phyloP scores from a whole-genome alignment of 2,113 vertebrate species.

The Xenus cinereus region DNA sequence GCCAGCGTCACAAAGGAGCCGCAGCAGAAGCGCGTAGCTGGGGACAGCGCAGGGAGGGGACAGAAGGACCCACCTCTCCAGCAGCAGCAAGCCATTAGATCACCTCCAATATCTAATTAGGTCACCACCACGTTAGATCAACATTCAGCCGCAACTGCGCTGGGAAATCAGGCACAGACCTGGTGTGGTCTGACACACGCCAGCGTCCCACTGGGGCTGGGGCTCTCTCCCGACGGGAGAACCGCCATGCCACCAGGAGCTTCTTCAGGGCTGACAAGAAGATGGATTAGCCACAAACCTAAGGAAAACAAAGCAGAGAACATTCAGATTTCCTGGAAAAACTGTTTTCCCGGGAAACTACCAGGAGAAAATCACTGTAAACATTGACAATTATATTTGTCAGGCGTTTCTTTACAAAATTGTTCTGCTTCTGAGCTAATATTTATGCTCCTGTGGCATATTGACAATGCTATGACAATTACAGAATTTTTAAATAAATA shows the following conservation, averaged over 20 bases:
- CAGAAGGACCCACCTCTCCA: rapidly evolving
- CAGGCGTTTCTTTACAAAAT: not conserved
- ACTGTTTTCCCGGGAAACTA: not conserved
- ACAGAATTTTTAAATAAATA: not conserved
- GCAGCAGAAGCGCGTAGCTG: not conserved
- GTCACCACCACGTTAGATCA: not conserved
- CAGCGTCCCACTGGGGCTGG: not conserved
- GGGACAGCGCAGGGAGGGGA: not conserved
- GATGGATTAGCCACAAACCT: too few species aligned
- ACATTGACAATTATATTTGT: not conserved
- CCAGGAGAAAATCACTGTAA: not conserved
- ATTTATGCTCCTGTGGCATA: not conserved
- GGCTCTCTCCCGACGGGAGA: not conserved
- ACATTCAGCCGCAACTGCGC: rapidly evolving
- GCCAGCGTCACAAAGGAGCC: not conserved
- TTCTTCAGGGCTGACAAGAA: not conserved
- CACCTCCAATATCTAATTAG: not conserved
- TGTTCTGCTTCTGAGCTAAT: too few species aligned
- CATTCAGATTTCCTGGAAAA: not conserved
- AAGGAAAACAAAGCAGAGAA: not conserved
- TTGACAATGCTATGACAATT: not conserved
- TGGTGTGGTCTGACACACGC: not conserved
- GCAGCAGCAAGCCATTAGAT: not conserved
- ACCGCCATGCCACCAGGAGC: not conserved
- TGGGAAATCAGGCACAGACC: not conserved